Percentiles rank a stretch among this genome's conserved stretches.
Evolutionary conservation across 2,888 invertebrate species (phyloP).

Genomic region (Cloeon dipterum): DNA sequence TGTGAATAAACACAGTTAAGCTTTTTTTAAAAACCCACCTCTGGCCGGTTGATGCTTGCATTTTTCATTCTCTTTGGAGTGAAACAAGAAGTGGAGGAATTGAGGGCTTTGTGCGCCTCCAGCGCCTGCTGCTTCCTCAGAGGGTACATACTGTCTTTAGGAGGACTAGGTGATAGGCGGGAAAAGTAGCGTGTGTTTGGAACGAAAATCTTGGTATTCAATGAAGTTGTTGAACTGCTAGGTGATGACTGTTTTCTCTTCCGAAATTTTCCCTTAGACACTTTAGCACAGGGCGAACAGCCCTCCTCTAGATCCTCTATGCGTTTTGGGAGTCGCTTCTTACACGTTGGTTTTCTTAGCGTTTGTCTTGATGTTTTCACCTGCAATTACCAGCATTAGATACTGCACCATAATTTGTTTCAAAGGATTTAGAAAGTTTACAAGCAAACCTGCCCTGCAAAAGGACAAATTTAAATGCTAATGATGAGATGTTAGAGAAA

Average conservation of each 20-base stretch:
- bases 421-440: too few species aligned
- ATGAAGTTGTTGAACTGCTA: not conserved
- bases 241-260: not conserved
- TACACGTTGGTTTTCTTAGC: not conserved
- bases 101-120: not conserved
- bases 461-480: too few species aligned
- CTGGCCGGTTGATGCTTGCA: too few species aligned
- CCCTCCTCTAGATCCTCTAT: not conserved
- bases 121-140: not conserved
- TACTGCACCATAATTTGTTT: too few species aligned
- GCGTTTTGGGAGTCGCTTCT: not conserved
- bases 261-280: not conserved
- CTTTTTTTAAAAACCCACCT: too few species aligned
- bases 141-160: not conserved
- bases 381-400: too few species aligned
- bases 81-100: too few species aligned
- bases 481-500: not conserved
- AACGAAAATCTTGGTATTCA: not conserved
- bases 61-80: too few species aligned
- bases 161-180: not conserved
- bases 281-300: not conserved
- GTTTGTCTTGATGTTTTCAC: not conserved
- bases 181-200: not conserved
- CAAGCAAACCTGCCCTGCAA: too few species aligned
- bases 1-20: too few species aligned